Evolutionary conservation across 2,797 vertebrate genomes (phyloP).

Genomic region (Parotocinclus haroldoi): DNA sequence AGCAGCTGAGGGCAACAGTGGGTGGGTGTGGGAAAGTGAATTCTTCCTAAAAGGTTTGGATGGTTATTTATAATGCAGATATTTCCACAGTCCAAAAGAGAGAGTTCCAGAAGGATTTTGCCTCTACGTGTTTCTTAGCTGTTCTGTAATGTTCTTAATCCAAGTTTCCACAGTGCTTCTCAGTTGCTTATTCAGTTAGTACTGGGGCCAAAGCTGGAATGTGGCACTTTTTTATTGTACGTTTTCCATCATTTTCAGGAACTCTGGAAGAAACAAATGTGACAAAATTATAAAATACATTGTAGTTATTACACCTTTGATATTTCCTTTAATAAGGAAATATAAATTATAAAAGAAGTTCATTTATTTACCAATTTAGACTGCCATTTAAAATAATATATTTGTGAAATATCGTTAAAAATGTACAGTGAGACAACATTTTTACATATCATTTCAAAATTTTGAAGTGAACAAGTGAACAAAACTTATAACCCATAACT

Average conservation of each 20-base stretch:
- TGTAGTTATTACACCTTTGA: no score
- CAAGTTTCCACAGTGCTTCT: background rate
- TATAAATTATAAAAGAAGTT: no score
- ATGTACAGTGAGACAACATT: no score
- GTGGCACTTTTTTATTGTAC: conserved; percentile 65
- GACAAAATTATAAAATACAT: background rate
- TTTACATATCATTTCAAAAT: no score
- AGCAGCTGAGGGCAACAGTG: conserved; percentile 60
- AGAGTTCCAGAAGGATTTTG: conserved; percentile 18
- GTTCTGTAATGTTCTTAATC: conserved; percentile 15
- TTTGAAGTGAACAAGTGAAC: no score
- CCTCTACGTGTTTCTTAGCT: background rate
- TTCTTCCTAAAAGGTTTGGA: conserved; percentile 67
- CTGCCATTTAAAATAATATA: no score
- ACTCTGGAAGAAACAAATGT: conserved; percentile 61
- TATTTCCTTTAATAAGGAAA: no score
- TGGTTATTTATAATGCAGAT: conserved; percentile 64
- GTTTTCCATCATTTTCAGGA: conserved; percentile 80
- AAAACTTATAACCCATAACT: no score
- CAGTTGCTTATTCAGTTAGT: conserved; percentile 1
- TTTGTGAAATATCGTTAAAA: no score
- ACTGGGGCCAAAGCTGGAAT: conserved; percentile 49
- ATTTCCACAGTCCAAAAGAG: conserved; percentile 32
- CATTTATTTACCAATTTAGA: no score
- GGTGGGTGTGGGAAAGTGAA: conserved; percentile 21